Evolutionary conservation across 2,888 invertebrate species (phyloP), one percentile per base, ranked within the genome.

Genomic region (Quadroppia sp.): DNA sequence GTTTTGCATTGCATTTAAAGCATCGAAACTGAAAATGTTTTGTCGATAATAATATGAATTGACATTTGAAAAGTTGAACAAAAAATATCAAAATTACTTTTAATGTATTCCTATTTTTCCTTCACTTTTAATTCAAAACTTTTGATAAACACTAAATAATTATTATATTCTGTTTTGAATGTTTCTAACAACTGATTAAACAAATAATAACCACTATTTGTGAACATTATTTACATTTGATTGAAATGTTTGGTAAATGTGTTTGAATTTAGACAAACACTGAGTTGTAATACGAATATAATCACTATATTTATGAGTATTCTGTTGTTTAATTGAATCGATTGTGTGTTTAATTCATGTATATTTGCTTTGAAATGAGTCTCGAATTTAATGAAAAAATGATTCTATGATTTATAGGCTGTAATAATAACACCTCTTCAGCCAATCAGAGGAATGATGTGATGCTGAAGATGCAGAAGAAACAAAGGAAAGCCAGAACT

Each of bases 401-500:
- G 50, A 4, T 23, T 30, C 2, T 32, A 61, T 32, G 17, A 17
- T 61, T 25, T 42, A 67, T 67, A 67, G 67, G 67, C 11, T 40
- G 40, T 67, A 67, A 67, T 67, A 67, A 40, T 67, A n/a, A n/a
- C n/a, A 67, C 67, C 67, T 67, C 67, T 23, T 42, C 40, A 9
- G 9, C 67, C 11, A 40, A 40, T 67, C 67, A 67, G 17, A 40
- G 74, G 15, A 70, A 69, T 48, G 70, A 69, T 53, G 53, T 70
- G 11, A 71, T 74, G 28, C 45, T 77, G 53, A 77, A 77, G 30
- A 73, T 77, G 76, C 76, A 76, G 40, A 96, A 96, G 86, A 97
- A 97, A 84, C 95, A 96, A 81, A 86, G 97, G 77, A 97, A 97
- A 85, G 97, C 97, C 61, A 86, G 97, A 76, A 97, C 97, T 30